These are phyloP conservation scores for Catharus bicknelli DNA, from an alignment of 2,113 vertebrate genomes.

Conservation along the genomic window DNA sequence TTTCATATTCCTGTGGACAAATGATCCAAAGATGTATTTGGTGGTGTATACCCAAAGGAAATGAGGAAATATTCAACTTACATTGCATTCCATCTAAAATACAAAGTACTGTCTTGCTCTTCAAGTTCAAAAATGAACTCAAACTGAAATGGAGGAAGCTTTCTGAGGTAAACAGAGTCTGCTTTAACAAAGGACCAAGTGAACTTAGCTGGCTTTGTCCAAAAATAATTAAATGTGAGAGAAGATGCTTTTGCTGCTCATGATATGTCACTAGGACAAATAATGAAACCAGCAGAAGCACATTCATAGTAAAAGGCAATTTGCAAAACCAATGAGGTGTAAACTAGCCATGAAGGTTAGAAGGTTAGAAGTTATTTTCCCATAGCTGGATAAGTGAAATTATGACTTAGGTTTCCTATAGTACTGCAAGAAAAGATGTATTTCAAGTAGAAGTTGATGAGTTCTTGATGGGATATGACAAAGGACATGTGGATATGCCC, in stretches of 20 bases:
- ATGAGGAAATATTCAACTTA: not conserved
- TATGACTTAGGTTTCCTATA: not conserved
- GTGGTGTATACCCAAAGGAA: not conserved
- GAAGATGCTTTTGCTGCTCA: not conserved
- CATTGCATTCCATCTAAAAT: not conserved
- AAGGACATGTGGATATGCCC: not conserved
- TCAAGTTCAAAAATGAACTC: not conserved
- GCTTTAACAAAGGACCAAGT: not conserved
- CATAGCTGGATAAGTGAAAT: not conserved
- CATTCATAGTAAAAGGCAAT: not conserved
- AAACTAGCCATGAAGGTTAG: not conserved
- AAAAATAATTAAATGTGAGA: not conserved
- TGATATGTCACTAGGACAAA: not conserved
- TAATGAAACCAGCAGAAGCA: not conserved
- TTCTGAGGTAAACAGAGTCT: not conserved
- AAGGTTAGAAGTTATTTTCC: not conserved
- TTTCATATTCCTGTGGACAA: not conserved
- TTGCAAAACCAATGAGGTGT: not conserved
- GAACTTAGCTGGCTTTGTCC: not conserved
- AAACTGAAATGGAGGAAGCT: not conserved
- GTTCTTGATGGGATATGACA: not conserved
- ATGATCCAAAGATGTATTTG: not conserved
- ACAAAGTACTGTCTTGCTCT: not conserved
- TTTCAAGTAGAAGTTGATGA: not conserved
- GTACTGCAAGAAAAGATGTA: not conserved